Percentiles rank a stretch among this genome's conserved stretches.
Evolutionary conservation across 2,113 vertebrate genomes (phyloP).

Genomic region (Aegithalos caudatus): DNA sequence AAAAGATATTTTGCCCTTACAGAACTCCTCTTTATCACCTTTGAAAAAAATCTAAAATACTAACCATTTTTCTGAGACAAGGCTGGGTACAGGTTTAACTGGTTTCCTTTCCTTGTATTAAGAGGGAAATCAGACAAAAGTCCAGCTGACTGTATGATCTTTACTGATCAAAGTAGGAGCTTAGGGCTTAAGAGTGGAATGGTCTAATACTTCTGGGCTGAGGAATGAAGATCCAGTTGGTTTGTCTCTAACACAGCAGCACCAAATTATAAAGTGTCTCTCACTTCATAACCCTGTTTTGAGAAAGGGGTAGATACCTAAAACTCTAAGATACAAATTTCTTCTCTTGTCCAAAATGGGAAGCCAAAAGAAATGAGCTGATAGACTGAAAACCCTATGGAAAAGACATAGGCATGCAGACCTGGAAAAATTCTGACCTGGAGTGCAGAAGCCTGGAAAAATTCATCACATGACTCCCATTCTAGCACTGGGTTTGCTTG

Average conservation of each 20-base stretch:
- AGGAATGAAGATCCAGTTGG: not conserved
- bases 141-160: not conserved
- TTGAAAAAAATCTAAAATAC: not conserved
- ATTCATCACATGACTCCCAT: not conserved
- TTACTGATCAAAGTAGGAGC: not conserved
- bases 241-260: not conserved
- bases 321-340: not conserved
- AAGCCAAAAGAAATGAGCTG: not conserved
- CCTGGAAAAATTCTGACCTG: not conserved
- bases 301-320: not conserved
- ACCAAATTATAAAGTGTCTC: not conserved
- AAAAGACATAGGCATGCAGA: not conserved
- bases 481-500: not conserved
- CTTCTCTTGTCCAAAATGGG: not conserved
- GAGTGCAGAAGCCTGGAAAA: not conserved
- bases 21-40: not conserved
- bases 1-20: not conserved
- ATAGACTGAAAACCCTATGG: not conserved
- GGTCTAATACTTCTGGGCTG: not conserved
- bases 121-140: not conserved
- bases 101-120: not conserved
- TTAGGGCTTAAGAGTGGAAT: not conserved
- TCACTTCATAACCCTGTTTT: not conserved
- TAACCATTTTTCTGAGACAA: not conserved
- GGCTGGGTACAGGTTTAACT: not conserved